These are phyloP conservation scores for Atrichornis clamosus DNA, from an alignment of 2,113 vertebrate genomes.

Conservation along the genomic window DNA sequence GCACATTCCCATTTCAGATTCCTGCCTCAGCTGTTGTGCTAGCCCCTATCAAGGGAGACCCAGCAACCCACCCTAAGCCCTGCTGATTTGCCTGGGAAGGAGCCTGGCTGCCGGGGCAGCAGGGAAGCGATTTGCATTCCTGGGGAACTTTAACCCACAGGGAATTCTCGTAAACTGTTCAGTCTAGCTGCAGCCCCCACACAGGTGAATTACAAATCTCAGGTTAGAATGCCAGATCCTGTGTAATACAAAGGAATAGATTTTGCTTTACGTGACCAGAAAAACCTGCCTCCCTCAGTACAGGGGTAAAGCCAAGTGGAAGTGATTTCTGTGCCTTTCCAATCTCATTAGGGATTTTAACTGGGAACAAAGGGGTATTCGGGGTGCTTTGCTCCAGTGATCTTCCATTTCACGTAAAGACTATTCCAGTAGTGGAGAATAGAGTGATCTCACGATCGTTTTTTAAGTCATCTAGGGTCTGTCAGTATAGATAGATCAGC, in stretches of 20 bases:
- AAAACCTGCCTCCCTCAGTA: background rate
- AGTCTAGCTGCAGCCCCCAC: background rate
- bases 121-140: background rate
- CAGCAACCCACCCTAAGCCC: background rate
- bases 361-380: background rate
- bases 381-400: background rate
- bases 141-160: background rate
- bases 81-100: rapidly evolving
- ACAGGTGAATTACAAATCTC: background rate
- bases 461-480: background rate
- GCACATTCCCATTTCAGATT: background rate
- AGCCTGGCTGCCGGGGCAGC: background rate
- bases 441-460: background rate
- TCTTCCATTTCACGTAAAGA: background rate
- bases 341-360: background rate
- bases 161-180: background rate
- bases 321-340: background rate
- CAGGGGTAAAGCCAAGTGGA: background rate
- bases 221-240: background rate
- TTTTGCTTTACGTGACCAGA: background rate
- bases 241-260: background rate
- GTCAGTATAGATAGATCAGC: background rate
- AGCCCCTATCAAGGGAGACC: background rate
- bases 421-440: background rate
- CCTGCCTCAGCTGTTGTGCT: background rate